Conservation (phyloP, 2,113 vertebrate species). For the Eudyptes chrysolophus region DNA sequence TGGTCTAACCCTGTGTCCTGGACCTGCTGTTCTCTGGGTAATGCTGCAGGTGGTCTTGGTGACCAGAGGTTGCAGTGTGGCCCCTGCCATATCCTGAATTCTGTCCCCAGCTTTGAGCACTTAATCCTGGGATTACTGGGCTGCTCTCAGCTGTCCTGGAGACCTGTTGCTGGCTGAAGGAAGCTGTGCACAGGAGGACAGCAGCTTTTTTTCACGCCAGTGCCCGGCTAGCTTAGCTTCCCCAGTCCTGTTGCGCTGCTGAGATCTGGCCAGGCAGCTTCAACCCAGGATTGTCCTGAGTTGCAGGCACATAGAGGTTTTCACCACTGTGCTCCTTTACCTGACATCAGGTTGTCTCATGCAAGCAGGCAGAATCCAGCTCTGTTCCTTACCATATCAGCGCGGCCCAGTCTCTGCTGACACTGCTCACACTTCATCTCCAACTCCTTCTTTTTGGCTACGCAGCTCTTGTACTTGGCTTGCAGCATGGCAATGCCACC, state of each 20-base stretch:
- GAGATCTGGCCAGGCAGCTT: background rate
- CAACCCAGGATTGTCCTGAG: background rate
- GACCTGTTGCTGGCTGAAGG: background rate
- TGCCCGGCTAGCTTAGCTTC: background rate
- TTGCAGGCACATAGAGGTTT: background rate
- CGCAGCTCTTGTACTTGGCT: conserved; percentile 80
- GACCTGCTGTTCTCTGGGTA: background rate
- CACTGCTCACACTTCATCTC: conserved; percentile 87
- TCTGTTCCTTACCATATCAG: conserved; percentile 77
- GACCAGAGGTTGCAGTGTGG: background rate
- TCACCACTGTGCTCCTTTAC: background rate
- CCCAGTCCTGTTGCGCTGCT: background rate
- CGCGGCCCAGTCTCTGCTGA: conserved; percentile 78
- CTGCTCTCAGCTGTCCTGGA: background rate
- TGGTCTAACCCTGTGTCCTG: background rate
- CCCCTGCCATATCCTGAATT: background rate
- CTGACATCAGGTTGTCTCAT: background rate
- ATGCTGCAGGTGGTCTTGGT: background rate
- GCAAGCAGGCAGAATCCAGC: background rate
- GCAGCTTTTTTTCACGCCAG: background rate
- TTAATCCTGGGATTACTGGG: background rate
- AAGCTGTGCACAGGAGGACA: background rate
- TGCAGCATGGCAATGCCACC: conserved; percentile 80
- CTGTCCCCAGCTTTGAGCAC: background rate
- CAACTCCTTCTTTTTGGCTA: conserved; percentile 87